These are phyloP conservation scores for Drosophila koepferae DNA, from an alignment of 2,888 invertebrate genomes.

Conservation along the genomic window DNA sequence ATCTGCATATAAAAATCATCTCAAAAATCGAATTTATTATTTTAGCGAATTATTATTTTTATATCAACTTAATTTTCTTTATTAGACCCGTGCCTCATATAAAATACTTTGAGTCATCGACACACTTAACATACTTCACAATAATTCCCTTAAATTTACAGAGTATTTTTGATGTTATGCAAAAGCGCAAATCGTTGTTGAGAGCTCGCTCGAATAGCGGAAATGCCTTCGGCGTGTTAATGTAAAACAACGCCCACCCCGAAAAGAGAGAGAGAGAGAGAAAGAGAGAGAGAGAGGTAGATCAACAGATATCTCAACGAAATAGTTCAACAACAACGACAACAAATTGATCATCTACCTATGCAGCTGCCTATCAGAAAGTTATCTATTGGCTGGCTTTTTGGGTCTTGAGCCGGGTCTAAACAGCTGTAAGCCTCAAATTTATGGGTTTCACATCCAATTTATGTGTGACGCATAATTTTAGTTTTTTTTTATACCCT, in stretches of 20 bases:
- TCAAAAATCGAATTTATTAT: no score
- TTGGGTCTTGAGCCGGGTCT: background rate
- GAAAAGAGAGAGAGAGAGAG: background rate
- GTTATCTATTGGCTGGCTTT: background rate
- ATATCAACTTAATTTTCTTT: background rate
- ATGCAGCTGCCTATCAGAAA: constrained; percentile 13
- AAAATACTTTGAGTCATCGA: background rate
- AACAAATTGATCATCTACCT: constrained; percentile 39
- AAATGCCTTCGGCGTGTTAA: constrained; percentile 55
- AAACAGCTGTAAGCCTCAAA: constrained; percentile 27
- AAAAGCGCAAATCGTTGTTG: constrained; percentile 25
- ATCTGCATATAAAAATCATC: no score
- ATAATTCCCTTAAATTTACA: background rate
- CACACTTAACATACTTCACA: background rate
- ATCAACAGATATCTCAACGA: constrained; percentile 9
- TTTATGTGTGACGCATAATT: constrained; percentile 21
- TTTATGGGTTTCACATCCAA: constrained; percentile 26
- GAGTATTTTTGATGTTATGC: constrained; percentile 24
- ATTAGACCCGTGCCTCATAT: background rate
- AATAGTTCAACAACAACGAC: constrained; percentile 9
- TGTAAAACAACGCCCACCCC: constrained; percentile 45
- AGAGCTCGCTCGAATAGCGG: constrained; percentile 40
- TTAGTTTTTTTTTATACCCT: no score
- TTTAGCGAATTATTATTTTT: no score
- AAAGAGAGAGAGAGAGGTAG: background rate